These are phyloP conservation scores for Conops quadrifasciatus DNA, from an alignment of 2,888 invertebrate species.

Conservation along the genomic window DNA sequence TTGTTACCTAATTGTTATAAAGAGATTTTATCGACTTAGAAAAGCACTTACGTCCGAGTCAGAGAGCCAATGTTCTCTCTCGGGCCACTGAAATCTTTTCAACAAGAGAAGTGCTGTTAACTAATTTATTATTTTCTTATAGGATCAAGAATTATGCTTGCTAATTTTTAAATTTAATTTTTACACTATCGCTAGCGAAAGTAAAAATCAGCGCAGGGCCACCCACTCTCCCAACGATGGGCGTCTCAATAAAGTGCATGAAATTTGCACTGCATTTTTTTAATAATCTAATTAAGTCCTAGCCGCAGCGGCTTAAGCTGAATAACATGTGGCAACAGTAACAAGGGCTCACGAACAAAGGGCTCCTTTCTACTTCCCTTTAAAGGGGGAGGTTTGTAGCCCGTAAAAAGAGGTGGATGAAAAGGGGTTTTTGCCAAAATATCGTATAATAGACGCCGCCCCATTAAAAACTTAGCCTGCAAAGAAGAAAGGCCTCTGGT, in stretches of 20 bases:
- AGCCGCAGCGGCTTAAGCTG: no score
- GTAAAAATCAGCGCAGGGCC: neutral
- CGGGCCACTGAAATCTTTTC: neutral
- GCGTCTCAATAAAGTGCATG: neutral
- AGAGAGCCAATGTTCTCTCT: neutral
- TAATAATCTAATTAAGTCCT: no score
- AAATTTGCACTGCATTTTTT: no score
- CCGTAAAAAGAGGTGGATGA: no score
- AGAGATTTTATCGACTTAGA: slow-evolving; percentile 21
- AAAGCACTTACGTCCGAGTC: neutral
- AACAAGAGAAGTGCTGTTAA: slow-evolving; percentile 19
- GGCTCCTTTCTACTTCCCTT: no score
- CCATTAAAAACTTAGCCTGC: no score
- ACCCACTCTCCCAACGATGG: neutral
- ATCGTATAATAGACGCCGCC: no score
- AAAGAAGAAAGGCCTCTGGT: no score
- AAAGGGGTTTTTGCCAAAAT: no score
- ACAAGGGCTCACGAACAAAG: no score
- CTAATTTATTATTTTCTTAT: slow-evolving; percentile 4
- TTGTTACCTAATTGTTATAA: slow-evolving; percentile 11
- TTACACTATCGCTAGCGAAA: neutral
- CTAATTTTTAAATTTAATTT: slow-evolving; percentile 6
- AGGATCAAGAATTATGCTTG: neutral
- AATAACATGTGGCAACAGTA: no score
- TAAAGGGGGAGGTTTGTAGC: no score